A percentile compares a stretch with the other conserved stretches of the same genome.
Evolutionary conservation across 2,888 invertebrate species (phyloP).

Genomic region (Ischnura elegans): DNA sequence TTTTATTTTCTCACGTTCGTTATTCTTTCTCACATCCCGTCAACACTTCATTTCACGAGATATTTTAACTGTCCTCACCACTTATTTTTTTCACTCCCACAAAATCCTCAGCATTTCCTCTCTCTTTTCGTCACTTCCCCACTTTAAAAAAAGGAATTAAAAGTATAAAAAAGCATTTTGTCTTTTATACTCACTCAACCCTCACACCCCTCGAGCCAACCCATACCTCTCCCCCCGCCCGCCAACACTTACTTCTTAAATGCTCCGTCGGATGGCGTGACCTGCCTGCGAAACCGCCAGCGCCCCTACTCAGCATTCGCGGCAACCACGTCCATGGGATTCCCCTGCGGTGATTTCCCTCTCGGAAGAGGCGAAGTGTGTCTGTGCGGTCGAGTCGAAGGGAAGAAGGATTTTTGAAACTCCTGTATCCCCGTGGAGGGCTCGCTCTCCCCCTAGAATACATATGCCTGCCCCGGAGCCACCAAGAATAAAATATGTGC

Average conservation of each 20-base stretch:
- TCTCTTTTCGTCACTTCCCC: background rate
- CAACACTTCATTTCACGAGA: background rate
- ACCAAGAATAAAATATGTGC: no score
- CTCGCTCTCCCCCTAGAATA: no score
- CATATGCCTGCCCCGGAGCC: no score
- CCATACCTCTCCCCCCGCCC: background rate
- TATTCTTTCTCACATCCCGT: background rate
- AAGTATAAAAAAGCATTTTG: no score
- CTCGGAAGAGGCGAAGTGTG: constrained; percentile 50
- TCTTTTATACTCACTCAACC: background rate
- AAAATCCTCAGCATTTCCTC: background rate
- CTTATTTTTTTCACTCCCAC: background rate
- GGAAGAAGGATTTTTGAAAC: background rate
- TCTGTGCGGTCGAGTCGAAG: background rate
- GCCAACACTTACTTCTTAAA: constrained; percentile 54
- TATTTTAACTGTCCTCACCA: constrained; percentile 6
- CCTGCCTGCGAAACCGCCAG: constrained; percentile 42
- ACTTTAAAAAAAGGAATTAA: no score
- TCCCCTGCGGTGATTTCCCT: constrained; percentile 33
- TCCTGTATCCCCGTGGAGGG: background rate
- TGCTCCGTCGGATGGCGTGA: constrained; percentile 53
- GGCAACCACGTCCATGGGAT: constrained; percentile 40
- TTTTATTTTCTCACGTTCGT: no score
- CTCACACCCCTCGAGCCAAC: background rate
- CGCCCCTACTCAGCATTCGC: constrained; percentile 58